Conservation (phyloP, 1,140 invertebrate species). For the Halesus radiatus region DNA sequence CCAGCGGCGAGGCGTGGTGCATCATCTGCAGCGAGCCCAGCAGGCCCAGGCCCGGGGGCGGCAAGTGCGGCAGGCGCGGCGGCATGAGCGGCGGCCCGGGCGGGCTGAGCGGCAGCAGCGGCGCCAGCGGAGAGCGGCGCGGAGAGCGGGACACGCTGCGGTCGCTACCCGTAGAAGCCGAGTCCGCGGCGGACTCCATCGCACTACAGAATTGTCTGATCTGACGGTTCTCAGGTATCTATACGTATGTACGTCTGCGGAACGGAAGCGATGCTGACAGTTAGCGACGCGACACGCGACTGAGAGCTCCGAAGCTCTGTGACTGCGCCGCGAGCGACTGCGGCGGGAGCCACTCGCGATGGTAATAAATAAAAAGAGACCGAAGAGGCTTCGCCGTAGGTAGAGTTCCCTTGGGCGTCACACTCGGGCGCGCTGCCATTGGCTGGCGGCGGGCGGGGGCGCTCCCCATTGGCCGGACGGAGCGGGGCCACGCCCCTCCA, state of each 20-base stretch:
- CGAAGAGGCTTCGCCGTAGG: slow-evolving; percentile 43
- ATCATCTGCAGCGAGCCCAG: slow-evolving; percentile 84
- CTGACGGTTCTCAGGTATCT: background rate
- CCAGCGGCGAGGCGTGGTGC: slow-evolving; percentile 76
- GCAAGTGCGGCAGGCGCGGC: slow-evolving; percentile 74
- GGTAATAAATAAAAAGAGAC: slow-evolving; percentile 55
- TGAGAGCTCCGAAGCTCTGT: slow-evolving; percentile 40
- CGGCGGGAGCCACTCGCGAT: slow-evolving; percentile 50
- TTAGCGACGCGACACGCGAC: slow-evolving; percentile 36
- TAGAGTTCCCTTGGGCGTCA: slow-evolving; percentile 46
- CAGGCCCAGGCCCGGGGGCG: slow-evolving; percentile 83
- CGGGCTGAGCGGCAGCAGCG: slow-evolving; percentile 71
- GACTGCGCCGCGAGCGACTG: slow-evolving; percentile 50
- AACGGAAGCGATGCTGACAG: slow-evolving; percentile 26
- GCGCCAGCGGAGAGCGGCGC: slow-evolving; percentile 70
- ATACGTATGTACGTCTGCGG: background rate
- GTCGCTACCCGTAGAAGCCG: slow-evolving; percentile 76
- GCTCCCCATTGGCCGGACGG: slow-evolving; percentile 42
- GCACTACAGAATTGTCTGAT: background rate
- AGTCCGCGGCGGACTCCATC: slow-evolving; percentile 76
- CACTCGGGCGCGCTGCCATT: slow-evolving; percentile 37
- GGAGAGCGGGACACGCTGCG: slow-evolving; percentile 69
- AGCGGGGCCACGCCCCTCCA: slow-evolving; percentile 8
- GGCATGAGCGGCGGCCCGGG: slow-evolving; percentile 76
- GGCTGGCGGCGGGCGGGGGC: slow-evolving; percentile 27